Percentiles rank a stretch among this genome's conserved stretches.
phyloP scores from a whole-genome alignment of 2,888 invertebrate genomes.

The Pteria penguin region DNA sequence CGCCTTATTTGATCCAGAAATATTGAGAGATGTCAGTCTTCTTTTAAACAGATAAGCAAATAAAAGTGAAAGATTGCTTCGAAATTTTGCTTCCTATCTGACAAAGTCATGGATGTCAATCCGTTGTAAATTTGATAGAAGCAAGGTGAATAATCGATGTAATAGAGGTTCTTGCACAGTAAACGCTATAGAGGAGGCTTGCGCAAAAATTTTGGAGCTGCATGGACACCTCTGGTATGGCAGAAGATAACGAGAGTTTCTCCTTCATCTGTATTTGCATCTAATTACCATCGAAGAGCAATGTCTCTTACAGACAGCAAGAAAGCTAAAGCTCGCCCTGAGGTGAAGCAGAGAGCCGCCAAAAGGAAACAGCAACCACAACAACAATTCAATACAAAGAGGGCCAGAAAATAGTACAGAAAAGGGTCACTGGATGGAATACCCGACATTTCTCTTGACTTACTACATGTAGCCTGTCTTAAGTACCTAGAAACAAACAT shows the following conservation, averaged over 20 bases:
- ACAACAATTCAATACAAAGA: background rate
- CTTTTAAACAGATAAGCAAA: too few species aligned
- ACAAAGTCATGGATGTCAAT: too few species aligned
- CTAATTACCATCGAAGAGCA: background rate
- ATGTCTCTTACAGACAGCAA: background rate
- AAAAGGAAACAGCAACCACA: background rate
- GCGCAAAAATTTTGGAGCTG: conserved; percentile 30
- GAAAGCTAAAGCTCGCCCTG: background rate
- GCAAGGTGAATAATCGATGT: too few species aligned
- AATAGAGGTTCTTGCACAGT: conserved; percentile 34
- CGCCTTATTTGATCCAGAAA: too few species aligned
- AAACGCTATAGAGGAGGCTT: conserved; percentile 40
- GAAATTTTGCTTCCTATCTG: too few species aligned
- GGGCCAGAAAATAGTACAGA: background rate
- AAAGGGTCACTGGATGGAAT: background rate
- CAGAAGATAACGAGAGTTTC: background rate
- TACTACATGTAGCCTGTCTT: background rate
- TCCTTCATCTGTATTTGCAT: background rate
- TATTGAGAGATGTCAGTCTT: too few species aligned
- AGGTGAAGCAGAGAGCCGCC: background rate
- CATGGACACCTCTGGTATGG: conserved; percentile 31
- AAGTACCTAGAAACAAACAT: background rate
- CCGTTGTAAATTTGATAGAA: too few species aligned
- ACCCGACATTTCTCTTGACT: background rate
- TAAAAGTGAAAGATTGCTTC: too few species aligned